Evolutionary conservation across 2,113 vertebrate genomes (phyloP).

Genomic region (Cavia porcellus): DNA sequence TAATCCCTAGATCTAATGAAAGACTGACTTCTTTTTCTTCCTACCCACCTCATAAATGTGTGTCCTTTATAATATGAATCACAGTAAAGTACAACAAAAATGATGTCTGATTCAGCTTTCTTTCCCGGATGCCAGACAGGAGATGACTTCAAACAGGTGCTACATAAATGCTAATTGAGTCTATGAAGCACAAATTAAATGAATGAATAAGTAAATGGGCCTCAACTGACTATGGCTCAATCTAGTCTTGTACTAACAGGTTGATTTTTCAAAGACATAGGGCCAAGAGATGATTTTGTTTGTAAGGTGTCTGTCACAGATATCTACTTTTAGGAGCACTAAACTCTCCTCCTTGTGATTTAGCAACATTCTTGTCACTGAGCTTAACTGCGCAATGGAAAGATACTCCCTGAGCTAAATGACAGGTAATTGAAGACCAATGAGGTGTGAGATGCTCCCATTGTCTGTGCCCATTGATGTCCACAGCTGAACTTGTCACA

Average conservation of each 20-base stretch:
- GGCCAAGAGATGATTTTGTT: not conserved
- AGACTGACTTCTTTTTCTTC: not conserved
- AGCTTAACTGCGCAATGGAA: not conserved
- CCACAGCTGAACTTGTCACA: slow-evolving; percentile 7
- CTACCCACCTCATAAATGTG: not conserved
- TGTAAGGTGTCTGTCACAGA: not conserved
- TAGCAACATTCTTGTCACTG: not conserved
- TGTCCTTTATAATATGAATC: slow-evolving; percentile 12
- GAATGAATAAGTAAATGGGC: slow-evolving; percentile 15
- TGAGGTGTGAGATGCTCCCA: not conserved
- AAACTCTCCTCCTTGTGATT: not conserved
- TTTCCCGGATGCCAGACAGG: slow-evolving; percentile 17
- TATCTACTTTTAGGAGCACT: not conserved
- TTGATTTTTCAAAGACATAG: not conserved
- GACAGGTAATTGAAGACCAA: slow-evolving; percentile 45
- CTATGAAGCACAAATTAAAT: not conserved
- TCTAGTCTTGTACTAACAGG: not conserved
- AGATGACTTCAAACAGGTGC: slow-evolving; percentile 43
- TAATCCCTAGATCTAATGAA: not conserved
- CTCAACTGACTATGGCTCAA: slow-evolving; percentile 13
- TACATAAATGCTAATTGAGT: slow-evolving; percentile 49
- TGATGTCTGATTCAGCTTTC: not conserved
- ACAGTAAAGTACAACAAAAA: slow-evolving; percentile 28
- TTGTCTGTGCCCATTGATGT: not conserved
- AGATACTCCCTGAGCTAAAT: slow-evolving; percentile 8